phyloP scores from a whole-genome alignment of 2,888 invertebrate species.

The Drosophila algonquin region DNA sequence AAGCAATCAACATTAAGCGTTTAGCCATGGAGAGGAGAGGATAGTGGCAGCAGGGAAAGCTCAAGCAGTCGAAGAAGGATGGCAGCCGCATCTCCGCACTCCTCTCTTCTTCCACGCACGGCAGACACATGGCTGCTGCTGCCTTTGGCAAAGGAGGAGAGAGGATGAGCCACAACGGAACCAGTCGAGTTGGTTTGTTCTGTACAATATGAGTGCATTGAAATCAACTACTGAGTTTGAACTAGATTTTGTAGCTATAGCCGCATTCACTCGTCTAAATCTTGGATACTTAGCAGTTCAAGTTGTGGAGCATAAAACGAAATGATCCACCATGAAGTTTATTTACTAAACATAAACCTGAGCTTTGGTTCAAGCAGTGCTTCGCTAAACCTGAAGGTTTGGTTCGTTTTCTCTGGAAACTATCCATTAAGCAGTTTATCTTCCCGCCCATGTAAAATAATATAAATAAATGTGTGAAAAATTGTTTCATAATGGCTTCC shows the following conservation, averaged over 20 bases:
- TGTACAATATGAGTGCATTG: no score
- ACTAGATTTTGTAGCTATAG: neutral
- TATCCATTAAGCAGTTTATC: no score
- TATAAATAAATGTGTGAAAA: neutral
- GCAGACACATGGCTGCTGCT: slow-evolving; percentile 1
- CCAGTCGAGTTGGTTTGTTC: neutral
- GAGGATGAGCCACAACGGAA: neutral
- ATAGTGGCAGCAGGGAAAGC: slow-evolving; percentile 2
- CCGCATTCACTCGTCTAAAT: no score
- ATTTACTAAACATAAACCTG: no score
- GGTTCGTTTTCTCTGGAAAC: neutral
- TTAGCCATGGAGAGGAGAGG: slow-evolving; percentile 45
- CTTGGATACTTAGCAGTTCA: no score
- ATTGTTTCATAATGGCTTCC: neutral
- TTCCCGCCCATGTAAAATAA: neutral
- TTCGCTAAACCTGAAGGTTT: no score
- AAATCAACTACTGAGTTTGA: neutral
- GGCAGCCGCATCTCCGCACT: slow-evolving; percentile 46
- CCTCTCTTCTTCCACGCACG: slow-evolving; percentile 16
- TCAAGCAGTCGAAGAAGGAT: slow-evolving; percentile 30
- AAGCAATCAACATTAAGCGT: slow-evolving; percentile 71
- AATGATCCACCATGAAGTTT: no score
- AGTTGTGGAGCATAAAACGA: no score
- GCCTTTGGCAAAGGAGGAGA: neutral
- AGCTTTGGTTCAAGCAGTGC: no score